Base-by-base conservation (phyloP, 2,113 vertebrate species). In the Paradisaea rubra region DNA sequence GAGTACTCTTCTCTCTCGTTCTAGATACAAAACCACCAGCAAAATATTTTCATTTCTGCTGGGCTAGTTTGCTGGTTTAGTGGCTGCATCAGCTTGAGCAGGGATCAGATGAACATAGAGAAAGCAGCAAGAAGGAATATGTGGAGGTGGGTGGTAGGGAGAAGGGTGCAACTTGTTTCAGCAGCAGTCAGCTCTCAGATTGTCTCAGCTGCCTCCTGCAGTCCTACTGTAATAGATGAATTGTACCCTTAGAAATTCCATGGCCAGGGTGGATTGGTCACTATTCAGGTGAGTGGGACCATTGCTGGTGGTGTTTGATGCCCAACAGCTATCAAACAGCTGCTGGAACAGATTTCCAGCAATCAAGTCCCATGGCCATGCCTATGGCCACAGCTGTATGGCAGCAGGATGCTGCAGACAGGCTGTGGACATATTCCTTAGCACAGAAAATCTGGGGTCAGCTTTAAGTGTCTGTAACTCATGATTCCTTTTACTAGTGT, bases 361-460 rank as follows among this genome's bases (percentile, higher is more conserved):
- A 35, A 2, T 18, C 6, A 20, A n/a, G 27, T 68, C 35, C 35
- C 14, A 4, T 45, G 54, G 25, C 37, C 3, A 3, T 25, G 71
- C n/a, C 27, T 17, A 8, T 47, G n/a, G n/a, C 50, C 39, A 16
- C 0, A 0, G 27, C 30, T 52, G 6, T 52, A 1, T 30, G 24
- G 70, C 41, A 83, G 45, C 44, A 79, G 53, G 53, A 47, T 71
- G 35, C 39, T 66, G 16, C 37, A 45, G 39, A n/a, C 15, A 41
- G 19, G 11, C 30, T 28, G 30, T 35, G 33, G 57, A 15, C 27
- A 17, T 4, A 2, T 47, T 83, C 8, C 53, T 76, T 35, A n/a
- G 53, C 35, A n/a, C 11, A 41, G 33, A 72, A 72, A 61, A 64
- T 69, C 56, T 74, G 33, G 12, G 6, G 22, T 27, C 24, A 64